Evolutionary conservation across 2,797 vertebrate genomes (phyloP), one percentile per base, ranked within the genome.

Genomic region (Lophotriccus pileatus): DNA sequence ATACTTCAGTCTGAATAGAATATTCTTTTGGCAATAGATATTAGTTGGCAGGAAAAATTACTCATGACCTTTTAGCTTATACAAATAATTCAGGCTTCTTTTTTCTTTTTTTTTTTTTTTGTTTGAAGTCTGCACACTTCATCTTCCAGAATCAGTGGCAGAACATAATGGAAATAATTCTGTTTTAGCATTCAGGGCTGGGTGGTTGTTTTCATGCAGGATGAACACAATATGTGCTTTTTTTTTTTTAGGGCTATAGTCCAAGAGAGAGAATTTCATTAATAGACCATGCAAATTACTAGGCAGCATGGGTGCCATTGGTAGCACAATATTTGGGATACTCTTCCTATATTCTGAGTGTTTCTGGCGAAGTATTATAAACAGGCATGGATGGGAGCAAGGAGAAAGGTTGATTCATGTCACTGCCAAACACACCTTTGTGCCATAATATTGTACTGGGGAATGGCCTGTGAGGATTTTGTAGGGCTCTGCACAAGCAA

Each of bases 1-100:
- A 81, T 36, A 93, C 69, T 90, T 67, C 18, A 15, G 47, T 56
- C 59, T 55, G 81, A 94, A 87, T 60, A 83, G 43, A 76, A 67
- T 59, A 83, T 80, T 93, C 87, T 85, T 79, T 91, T 87, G 75
- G 67, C 80, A 93, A 68, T 66, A 82, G 85, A 78, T 68, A 62
- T 46, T 58, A 63, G 83, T 79, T 93, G 89, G 94, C 94, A 92
- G 84, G 81, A 67, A 85, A 92, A 91, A 77, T 87, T 70, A 60
- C 79, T 84, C 27, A 1, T 66, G 94, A 93, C 95, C 92, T 91
- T 89, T 56, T 27, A 73, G 24, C 49, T 84, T 73, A 82, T 46
- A 92, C 79, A 91, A 81, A 95, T 89, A 93, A 93, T 55, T 53
- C 92, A 86, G 53, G 47, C 14, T 88, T 80, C 36, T n/a, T 68